Conservation (phyloP, 2,888 invertebrate species). For the Sussaba pulchella region DNA sequence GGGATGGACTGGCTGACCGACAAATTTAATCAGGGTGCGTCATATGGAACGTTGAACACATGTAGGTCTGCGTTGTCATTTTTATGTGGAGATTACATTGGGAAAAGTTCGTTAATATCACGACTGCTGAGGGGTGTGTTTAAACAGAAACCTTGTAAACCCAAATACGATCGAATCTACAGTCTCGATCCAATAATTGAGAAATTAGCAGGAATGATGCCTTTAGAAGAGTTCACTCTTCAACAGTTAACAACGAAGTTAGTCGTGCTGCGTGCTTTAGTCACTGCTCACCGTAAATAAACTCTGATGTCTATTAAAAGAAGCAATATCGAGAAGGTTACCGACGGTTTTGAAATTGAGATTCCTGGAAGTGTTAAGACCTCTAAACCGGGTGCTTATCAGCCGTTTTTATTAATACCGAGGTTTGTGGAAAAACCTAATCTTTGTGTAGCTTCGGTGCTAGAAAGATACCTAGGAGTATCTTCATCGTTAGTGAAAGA, state of each 20-base stretch:
- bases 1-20: constrained; percentile 46
- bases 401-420: constrained; percentile 25
- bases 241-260: constrained; percentile 46
- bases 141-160: constrained; percentile 53
- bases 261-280: constrained; percentile 56
- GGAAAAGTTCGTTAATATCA: constrained; percentile 25
- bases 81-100: constrained; percentile 40
- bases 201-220: constrained; percentile 40
- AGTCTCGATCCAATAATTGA: constrained; percentile 56
- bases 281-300: constrained; percentile 65
- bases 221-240: constrained; percentile 45
- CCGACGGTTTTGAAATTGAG: constrained; percentile 51
- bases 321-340: constrained; percentile 39
- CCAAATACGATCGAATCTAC: constrained; percentile 63
- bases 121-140: constrained; percentile 55
- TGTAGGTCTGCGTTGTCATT: constrained; percentile 55
- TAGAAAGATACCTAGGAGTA: constrained; percentile 26
- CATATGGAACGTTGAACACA: constrained; percentile 58
- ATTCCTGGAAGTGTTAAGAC: constrained; percentile 27
- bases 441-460: constrained; percentile 20
- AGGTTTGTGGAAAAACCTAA: constrained; percentile 23
- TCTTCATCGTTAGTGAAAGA: constrained; percentile 2
- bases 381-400: constrained; percentile 15
- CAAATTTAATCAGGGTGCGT: constrained; percentile 50
- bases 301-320: constrained; percentile 58